Percentiles rank a stretch among this genome's conserved stretches.
Evolutionary conservation across 2,113 vertebrate species (phyloP).

Genomic region (Entosphenus tridentatus): DNA sequence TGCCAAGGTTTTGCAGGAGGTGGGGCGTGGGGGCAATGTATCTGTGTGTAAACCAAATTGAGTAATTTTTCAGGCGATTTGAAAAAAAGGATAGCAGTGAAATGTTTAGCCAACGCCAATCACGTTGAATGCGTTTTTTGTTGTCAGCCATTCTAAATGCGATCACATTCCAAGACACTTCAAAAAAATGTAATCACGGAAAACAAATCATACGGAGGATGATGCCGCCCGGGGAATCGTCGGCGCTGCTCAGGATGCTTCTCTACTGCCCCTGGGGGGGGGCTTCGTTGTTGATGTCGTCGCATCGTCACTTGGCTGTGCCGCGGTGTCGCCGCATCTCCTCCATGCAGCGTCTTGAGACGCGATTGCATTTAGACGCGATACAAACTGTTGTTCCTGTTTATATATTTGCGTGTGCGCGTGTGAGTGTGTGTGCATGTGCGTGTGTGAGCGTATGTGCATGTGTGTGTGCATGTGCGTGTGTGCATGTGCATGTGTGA

Average conservation of each 20-base stretch:
- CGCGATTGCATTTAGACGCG: background rate
- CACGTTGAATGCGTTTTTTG: too few species aligned
- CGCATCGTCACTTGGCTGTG: too few species aligned
- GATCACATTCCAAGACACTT: background rate
- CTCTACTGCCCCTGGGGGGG: background rate
- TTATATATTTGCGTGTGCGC: background rate
- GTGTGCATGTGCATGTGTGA: background rate
- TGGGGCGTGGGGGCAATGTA: too few species aligned
- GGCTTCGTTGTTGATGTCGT: background rate
- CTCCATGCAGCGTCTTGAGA: too few species aligned
- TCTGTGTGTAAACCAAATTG: too few species aligned
- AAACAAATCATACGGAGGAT: background rate
- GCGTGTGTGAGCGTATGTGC: background rate
- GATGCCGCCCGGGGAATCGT: background rate
- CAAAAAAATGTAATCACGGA: background rate
- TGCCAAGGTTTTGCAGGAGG: too few species aligned
- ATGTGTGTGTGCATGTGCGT: background rate
- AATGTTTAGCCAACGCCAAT: too few species aligned
- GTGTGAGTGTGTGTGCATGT: slow-evolving; percentile 2
- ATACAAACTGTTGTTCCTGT: background rate
- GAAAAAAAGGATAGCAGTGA: too few species aligned
- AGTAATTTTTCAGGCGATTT: too few species aligned
- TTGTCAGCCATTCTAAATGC: too few species aligned
- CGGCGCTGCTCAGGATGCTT: background rate
- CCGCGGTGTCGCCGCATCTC: too few species aligned